Conservation (phyloP, 2,888 invertebrate genomes). For the Metellina segmentata region DNA sequence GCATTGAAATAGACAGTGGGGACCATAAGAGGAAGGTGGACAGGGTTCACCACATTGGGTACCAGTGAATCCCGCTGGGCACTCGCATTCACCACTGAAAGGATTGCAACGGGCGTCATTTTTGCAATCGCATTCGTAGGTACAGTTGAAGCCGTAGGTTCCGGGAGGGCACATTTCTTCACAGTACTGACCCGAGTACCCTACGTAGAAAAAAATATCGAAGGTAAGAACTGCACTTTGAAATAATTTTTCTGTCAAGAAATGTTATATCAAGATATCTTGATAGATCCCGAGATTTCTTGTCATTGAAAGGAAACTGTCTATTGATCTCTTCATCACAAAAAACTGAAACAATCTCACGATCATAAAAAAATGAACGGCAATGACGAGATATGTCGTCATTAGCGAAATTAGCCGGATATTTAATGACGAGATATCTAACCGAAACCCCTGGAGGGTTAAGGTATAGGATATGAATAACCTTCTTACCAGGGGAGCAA, state of each 20-base stretch:
- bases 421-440: too few species aligned
- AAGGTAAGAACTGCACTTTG: too few species aligned
- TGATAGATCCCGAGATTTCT: too few species aligned
- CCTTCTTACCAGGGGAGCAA: conserved; percentile 50
- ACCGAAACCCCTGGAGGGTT: conserved; percentile 75
- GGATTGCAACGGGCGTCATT: conserved; percentile 42
- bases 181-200: conserved; percentile 40
- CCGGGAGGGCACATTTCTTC: conserved; percentile 41
- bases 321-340: too few species aligned
- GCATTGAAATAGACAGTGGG: conserved; percentile 88
- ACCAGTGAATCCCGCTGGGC: conserved; percentile 35
- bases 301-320: too few species aligned
- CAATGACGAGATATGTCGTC: too few species aligned
- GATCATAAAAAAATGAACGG: too few species aligned
- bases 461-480: neutral
- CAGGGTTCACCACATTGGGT: conserved; percentile 27
- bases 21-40: conserved; percentile 87
- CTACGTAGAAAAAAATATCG: conserved; percentile 4
- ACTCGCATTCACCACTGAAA: conserved; percentile 40
- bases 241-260: too few species aligned
- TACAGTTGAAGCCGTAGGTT: conserved; percentile 50
- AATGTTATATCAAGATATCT: too few species aligned
- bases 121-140: conserved; percentile 36
- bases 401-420: too few species aligned
- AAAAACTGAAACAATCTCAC: too few species aligned